Evolutionary conservation across 1,140 invertebrate genomes (phyloP), one percentile per base, ranked within the genome.

Genomic region (Rhysida immarginata): DNA sequence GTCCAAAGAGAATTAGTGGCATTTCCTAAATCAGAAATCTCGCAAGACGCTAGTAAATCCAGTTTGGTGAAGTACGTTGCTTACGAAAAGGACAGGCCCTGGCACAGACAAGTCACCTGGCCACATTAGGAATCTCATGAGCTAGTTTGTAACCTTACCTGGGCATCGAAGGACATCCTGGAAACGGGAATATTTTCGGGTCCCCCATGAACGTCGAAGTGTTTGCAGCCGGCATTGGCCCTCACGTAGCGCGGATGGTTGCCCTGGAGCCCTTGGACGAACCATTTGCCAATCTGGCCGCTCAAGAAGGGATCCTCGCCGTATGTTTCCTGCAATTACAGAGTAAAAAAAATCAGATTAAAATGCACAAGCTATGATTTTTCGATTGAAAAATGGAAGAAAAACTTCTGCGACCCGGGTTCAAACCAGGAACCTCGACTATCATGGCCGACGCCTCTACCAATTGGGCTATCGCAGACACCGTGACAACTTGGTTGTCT

Each of bases 271-370:
- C 68, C 69, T 24, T 54, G 48, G 1, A 69, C 66, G 62, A 65
- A 70, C 23, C 35, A 49, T 16, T 41, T 27, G 0, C 63, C 64
- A 8, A 65, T 53, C 3, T 60, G 25, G 16, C 68, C 67, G 50
- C 50, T 65, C 25, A 71, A 48, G 43, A 58, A 65, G 1, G 69
- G 69, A 58, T 71, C 69, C 52, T 71, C 69, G 1, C 69, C 69
- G 58, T 70, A 71, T 2, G 69, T 71, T 62, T 71, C 69, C 68
- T 71, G n/a, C n/a, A n/a, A n/a, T n/a, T n/a, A n/a, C n/a, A n/a
- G n/a, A n/a, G n/a, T n/a, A n/a, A n/a, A n/a, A n/a, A n/a, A n/a
- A n/a, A n/a, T n/a, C n/a, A n/a, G n/a, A n/a, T n/a, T n/a, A n/a
- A n/a, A n/a, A n/a, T n/a, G n/a, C n/a, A n/a, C n/a, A n/a, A n/a